Evolutionary conservation across 2,797 vertebrate genomes (phyloP).

Genomic region (Rhodeus uyekii): DNA sequence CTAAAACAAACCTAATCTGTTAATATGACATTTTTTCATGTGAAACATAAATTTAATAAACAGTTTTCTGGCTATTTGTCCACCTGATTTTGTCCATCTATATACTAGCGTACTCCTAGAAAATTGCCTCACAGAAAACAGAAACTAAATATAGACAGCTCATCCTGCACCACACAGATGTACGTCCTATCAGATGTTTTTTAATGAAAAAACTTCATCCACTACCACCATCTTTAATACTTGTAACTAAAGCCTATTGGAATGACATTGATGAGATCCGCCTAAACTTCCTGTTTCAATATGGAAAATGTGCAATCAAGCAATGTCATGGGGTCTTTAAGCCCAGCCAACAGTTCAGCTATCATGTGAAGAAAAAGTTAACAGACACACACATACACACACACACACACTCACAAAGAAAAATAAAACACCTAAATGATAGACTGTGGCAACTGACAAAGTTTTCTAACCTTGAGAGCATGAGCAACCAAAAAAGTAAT

Average conservation of each 20-base stretch:
- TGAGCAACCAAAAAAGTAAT: constrained; percentile 70
- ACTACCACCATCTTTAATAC: background rate
- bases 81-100: background rate
- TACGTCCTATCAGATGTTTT: background rate
- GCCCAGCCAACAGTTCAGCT: constrained; percentile 8
- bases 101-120: background rate
- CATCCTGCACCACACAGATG: background rate
- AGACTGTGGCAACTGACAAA: constrained; percentile 77
- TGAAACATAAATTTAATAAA: background rate
- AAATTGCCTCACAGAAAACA: background rate
- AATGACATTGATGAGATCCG: background rate
- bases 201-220: background rate
- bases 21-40: background rate
- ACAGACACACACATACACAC: constrained; percentile 1
- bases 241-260: background rate
- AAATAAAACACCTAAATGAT: constrained; percentile 68
- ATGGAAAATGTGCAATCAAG: background rate
- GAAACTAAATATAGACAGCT: background rate
- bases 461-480: constrained; percentile 84
- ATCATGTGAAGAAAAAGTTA: background rate
- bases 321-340: constrained; percentile 21
- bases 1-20: background rate
- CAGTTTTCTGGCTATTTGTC: background rate
- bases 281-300: constrained; percentile 16
- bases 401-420: constrained; percentile 18